Evolutionary conservation across 2,113 vertebrate species (phyloP), one percentile per base, ranked within the genome.

Genomic region (Naja naja): DNA sequence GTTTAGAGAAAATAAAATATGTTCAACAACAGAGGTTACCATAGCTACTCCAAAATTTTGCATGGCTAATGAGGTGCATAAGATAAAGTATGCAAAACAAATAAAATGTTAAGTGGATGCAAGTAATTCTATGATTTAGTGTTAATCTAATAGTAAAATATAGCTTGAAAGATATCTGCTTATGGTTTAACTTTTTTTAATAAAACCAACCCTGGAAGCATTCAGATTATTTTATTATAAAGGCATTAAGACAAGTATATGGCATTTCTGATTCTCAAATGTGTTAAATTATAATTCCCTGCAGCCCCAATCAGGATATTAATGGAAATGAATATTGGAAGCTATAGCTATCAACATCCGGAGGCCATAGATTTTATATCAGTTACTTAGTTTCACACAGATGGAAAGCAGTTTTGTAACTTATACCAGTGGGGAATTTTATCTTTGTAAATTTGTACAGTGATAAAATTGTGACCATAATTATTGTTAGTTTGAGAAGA

Each of bases 21-120:
- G 97, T 93, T 96, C 0, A 27, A 89, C 64, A 53, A 90, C 20
- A 54, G 64, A 74, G 39, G 97, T 98, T 98, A 93, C 97, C 96
- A 97, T 98, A 96, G 98, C 94, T 97, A 98, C 97, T 95, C 95
- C 93, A 92, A 94, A 94, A 94, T 95, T 96, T 97, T 97, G 94
- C 92, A 93, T 96, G 94, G 95, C 45, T 96, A 47, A 64, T 95
- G 96, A 94, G 94, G 97, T 97, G 95, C 97, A 97, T 94, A 93
- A 95, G 93, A 92, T 96, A 91, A 96, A 97, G 93, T 94, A 95
- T 93, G 89, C 95, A 95, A 97, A 96, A 96, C 96, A 97, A 95
- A 89, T 92, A 93, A 39, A 7, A 97, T 94, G 92, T 96, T 93
- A 93, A 94, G 27, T 88, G 69, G 34, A 53, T 30, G 27, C 52